Evolutionary conservation across 2,113 vertebrate genomes (phyloP), one percentile per base, ranked within the genome.

Genomic region (Hiodon tergisus): DNA sequence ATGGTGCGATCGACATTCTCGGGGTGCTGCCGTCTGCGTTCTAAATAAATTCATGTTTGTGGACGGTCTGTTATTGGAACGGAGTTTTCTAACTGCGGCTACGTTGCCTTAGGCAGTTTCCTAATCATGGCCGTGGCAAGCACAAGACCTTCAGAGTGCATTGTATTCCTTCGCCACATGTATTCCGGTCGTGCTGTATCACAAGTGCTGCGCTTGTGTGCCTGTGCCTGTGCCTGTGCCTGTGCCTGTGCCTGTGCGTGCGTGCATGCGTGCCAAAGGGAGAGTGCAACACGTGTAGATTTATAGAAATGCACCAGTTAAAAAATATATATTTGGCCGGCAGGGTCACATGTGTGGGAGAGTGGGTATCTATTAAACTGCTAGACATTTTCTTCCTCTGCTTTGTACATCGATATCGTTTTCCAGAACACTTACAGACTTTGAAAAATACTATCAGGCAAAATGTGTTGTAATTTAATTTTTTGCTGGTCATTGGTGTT

Each of bases 281-380:
- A 54, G 51, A 69, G 47, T 10, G 5, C 48, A 53, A 52, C 6
- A 63, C n/a, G 14, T 63, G 71, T 66, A 46, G 63, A 17, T 66
- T 8, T n/a, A 6, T 5, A 14, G 48, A 13, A 68, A 46, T 46
- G 9, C 9, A 46, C 53, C 52, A 48, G 61, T 4, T 6, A 9
- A 66, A 46, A 31, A 31, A 31, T n/a, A 65, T 65, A n/a, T 31
- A 62, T 72, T 62, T 58, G 11, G 11, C 59, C 13, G 17, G 48
- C n/a, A 17, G 16, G 53, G 51, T 74, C 62, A 57, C 51, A 66
- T 47, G 31, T 66, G 62, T 55, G 62, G 62, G 53, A 48, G 62
- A 74, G 52, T 31, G 6, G 3, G 53, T 46, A n/a, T 67, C 52
- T 58, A 74, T 67, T 58, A 66, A n/a, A 58, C 14, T 47, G 13